Base-by-base conservation (phyloP, 1,140 invertebrate genomes). In the Archivesica marissinica region DNA sequence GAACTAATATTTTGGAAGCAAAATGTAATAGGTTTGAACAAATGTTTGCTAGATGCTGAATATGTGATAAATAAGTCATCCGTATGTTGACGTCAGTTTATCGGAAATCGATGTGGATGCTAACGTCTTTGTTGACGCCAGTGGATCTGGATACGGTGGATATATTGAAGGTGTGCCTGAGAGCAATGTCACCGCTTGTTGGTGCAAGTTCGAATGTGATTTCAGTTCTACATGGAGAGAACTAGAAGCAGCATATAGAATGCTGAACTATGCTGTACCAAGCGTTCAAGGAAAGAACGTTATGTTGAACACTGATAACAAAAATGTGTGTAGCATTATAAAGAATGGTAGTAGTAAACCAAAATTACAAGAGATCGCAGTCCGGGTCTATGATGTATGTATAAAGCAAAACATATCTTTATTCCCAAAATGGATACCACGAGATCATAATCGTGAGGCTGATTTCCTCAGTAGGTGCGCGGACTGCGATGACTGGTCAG, bases 401-500 rank as follows among this genome's bases (percentile, higher is more conserved):
- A 44, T 23, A 68, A 23, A 59, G 17, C 11, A 81, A 9, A 70
- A 50, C n/a, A 50, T 81, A 2, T 2, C 2, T 2, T 15, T 81
- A 2, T 15, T 20, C 2, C 6, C 61, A 11, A 50, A 47, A 81
- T 72, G 68, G 79, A 25, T 82, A n/a, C 68, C 79, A 23, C 52
- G 79, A 28, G 17, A 35, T 35, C 13, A 56, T 28, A 72, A 82
- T 30, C 20, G 7, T 28, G 7, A 25, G 30, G 79, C 79, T 3
- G 47, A 82, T 72, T 52, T 28, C 39, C 44, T 82, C 9, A 72
- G 28, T 56, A 47, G 79, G 20, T 17, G 17, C 13, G 15, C 39
- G 7, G 79, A 72, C 56, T 33, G 61, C 47, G 79, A 82, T 38
- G 64, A 82, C 30, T 82, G 66, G 79, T 52, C 13, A 39, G 41